Conservation (phyloP, 2,797 vertebrate genomes). For the Tauraco hartlaubi region DNA sequence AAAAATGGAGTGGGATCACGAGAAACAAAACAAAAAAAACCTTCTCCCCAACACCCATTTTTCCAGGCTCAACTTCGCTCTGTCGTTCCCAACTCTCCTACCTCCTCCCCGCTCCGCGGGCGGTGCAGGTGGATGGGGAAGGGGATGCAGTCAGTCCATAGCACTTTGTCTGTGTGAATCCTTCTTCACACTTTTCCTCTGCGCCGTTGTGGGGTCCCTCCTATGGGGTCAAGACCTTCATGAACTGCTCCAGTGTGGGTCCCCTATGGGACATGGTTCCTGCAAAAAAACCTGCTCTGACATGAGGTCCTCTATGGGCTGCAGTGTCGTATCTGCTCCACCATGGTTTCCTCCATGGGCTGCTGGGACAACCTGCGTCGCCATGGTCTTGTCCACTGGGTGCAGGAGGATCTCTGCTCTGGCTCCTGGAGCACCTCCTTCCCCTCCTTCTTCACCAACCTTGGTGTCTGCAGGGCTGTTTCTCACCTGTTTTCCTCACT, state of each 20-base stretch:
- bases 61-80: neutral
- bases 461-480: neutral
- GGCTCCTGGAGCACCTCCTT: neutral
- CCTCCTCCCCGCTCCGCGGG: neutral
- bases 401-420: neutral
- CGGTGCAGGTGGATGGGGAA: neutral
- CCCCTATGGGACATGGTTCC: neutral
- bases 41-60: neutral
- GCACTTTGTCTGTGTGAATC: neutral
- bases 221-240: neutral
- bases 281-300: neutral
- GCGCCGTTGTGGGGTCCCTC: neutral
- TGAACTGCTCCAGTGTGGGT: rapidly evolving
- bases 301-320: neutral
- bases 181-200: neutral
- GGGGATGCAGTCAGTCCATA: neutral
- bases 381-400: neutral
- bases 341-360: rapidly evolving
- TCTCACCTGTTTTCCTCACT: neutral
- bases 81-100: neutral
- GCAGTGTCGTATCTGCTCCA: neutral
- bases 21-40: neutral
- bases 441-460: neutral
- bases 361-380: neutral
- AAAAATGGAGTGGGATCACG: neutral